Evolutionary conservation across 2,888 invertebrate genomes (phyloP).

Genomic region (Stenurella melanura): DNA sequence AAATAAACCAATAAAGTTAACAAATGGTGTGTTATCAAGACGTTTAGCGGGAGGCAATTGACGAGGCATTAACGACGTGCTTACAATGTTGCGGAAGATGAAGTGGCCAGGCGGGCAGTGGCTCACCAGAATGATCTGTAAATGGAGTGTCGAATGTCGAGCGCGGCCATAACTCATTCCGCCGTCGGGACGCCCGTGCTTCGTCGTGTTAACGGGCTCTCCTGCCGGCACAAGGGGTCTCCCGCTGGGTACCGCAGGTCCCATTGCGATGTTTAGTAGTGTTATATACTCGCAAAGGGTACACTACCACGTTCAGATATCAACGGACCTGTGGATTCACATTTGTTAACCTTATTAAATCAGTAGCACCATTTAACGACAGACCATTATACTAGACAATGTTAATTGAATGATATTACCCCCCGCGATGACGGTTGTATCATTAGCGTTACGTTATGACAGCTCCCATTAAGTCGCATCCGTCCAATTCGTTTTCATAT

Average conservation of each 20-base stretch:
- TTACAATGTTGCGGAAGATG: slow-evolving; percentile 71
- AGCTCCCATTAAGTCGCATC: slow-evolving; percentile 61
- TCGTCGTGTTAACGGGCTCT: slow-evolving; percentile 66
- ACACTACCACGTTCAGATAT: slow-evolving; percentile 43
- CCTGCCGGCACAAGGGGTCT: slow-evolving; percentile 66
- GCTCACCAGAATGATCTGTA: slow-evolving; percentile 77
- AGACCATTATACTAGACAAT: slow-evolving; percentile 64
- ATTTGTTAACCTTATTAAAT: slow-evolving; percentile 62
- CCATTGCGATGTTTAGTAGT: slow-evolving; percentile 67
- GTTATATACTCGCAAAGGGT: slow-evolving; percentile 56
- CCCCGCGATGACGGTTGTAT: slow-evolving; percentile 63
- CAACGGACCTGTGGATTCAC: slow-evolving; percentile 64
- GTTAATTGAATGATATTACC: slow-evolving; percentile 67
- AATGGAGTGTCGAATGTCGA: slow-evolving; percentile 76
- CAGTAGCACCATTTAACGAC: slow-evolving; percentile 60
- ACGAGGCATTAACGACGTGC: slow-evolving; percentile 69
- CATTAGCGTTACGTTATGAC: slow-evolving; percentile 64
- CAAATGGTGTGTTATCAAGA: slow-evolving; percentile 71
- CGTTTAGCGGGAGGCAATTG: slow-evolving; percentile 69
- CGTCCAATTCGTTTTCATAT: slow-evolving; percentile 51
- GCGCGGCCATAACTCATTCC: slow-evolving; percentile 75
- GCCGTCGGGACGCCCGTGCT: slow-evolving; percentile 65
- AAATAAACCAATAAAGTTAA: slow-evolving; percentile 69
- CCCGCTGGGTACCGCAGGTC: slow-evolving; percentile 68
- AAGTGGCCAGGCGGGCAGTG: slow-evolving; percentile 74